A percentile compares a stretch with the other conserved stretches of the same genome.
Conservation (phyloP, 2,888 invertebrate species). For the Tribolium freemani region DNA sequence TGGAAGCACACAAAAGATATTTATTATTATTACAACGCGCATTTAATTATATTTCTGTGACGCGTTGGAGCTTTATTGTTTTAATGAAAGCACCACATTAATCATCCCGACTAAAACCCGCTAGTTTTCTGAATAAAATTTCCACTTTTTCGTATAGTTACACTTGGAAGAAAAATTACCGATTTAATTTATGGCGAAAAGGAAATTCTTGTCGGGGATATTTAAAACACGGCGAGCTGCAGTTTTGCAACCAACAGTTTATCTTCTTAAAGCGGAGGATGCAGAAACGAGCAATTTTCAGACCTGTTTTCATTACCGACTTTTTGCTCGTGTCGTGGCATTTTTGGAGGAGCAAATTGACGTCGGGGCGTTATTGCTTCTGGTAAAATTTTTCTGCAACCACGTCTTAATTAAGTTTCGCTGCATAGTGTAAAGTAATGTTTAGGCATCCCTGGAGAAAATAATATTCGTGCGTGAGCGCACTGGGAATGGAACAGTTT, state of each 20-base stretch:
- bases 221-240: not conserved
- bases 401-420: constrained; percentile 5
- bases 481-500: constrained; percentile 2
- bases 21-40: constrained; percentile 4
- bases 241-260: not conserved
- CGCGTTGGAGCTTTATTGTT: constrained; percentile 14
- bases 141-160: not conserved
- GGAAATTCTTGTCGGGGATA: not conserved
- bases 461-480: constrained; percentile 8
- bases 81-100: constrained; percentile 25
- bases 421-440: not conserved
- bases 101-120: constrained; percentile 7
- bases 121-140: constrained; percentile 6
- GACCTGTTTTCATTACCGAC: not conserved
- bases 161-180: too few relatives aligned
- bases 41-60: constrained; percentile 25
- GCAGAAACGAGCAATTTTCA: not conserved
- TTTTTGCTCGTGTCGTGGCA: not conserved
- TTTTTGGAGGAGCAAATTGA: not conserved
- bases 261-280: not conserved
- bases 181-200: not conserved
- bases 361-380: not conserved
- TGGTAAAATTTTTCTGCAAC: not conserved
- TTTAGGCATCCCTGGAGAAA: not conserved
- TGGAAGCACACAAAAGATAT: not conserved